Evolutionary conservation across 2,113 vertebrate genomes (phyloP).

Genomic region (Leuciscus idus): DNA sequence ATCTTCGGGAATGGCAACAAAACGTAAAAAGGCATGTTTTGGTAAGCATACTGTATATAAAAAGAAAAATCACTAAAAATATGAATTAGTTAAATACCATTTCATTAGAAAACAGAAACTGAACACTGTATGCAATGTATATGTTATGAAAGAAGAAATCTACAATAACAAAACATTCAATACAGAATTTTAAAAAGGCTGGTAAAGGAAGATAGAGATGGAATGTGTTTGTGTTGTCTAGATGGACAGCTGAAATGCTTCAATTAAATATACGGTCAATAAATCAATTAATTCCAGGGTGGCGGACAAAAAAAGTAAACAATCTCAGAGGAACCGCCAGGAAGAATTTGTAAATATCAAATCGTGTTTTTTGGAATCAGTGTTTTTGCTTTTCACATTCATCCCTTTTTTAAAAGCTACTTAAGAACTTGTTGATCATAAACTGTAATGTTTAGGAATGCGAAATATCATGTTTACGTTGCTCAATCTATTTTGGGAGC

Average conservation of each 20-base stretch:
- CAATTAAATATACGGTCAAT: constrained; percentile 29
- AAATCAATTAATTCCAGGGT: constrained; percentile 26
- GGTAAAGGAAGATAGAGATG: background rate
- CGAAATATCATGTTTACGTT: constrained; percentile 37
- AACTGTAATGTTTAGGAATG: constrained; percentile 36
- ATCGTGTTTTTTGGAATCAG: constrained; percentile 5
- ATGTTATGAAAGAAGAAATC: constrained; percentile 9
- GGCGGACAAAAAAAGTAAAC: background rate
- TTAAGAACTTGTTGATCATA: constrained; percentile 38
- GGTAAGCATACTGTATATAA: background rate
- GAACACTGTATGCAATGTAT: constrained; percentile 1
- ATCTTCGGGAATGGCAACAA: constrained; percentile 19
- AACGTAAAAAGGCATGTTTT: constrained; percentile 34
- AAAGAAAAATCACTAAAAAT: constrained; percentile 5
- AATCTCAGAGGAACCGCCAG: background rate
- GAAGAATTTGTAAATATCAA: constrained; percentile 1
- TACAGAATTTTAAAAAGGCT: constrained; percentile 1
- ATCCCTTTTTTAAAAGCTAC: constrained; percentile 45
- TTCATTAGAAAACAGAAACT: constrained; percentile 5
- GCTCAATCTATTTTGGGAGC: constrained; percentile 22
- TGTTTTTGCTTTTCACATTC: background rate
- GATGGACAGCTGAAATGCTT: background rate
- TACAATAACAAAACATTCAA: constrained; percentile 22
- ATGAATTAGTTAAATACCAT: constrained; percentile 8
- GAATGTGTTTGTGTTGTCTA: constrained; percentile 9